Evolutionary conservation across 2,888 invertebrate species (phyloP).

Genomic region (Volucella bombylans): DNA sequence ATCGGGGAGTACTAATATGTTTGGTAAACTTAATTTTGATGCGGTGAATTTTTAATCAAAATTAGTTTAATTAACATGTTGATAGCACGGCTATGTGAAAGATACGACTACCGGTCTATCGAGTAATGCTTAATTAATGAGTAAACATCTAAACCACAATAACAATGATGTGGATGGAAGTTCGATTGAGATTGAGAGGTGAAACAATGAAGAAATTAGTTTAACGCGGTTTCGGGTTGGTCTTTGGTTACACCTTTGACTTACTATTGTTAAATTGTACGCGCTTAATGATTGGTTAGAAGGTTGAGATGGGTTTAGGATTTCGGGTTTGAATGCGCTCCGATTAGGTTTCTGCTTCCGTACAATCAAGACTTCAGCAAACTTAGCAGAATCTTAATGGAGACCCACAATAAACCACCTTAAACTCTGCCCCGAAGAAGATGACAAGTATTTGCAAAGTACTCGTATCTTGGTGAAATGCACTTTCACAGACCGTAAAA

Average conservation of each 20-base stretch:
- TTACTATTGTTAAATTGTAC: neutral
- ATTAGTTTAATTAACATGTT: conserved; percentile 71
- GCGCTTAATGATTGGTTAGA: neutral
- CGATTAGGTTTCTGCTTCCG: too few relatives aligned
- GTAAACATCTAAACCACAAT: neutral
- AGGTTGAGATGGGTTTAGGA: neutral
- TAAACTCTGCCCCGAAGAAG: too few relatives aligned
- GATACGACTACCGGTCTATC: conserved; percentile 40
- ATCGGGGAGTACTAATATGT: conserved; percentile 44
- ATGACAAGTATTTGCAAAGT: too few relatives aligned
- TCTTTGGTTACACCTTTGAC: neutral
- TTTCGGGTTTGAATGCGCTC: too few relatives aligned
- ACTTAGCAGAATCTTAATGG: too few relatives aligned
- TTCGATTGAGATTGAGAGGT: conserved; percentile 12
- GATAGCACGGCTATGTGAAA: conserved; percentile 10
- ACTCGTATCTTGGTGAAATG: too few relatives aligned
- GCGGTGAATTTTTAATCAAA: conserved; percentile 62
- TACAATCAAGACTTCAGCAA: too few relatives aligned
- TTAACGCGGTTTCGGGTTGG: conserved; percentile 12
- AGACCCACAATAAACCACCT: too few relatives aligned
- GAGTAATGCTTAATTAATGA: conserved; percentile 34
- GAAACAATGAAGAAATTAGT: conserved; percentile 1
- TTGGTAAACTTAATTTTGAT: conserved; percentile 37
- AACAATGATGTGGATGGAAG: neutral
- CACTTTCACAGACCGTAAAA: too few relatives aligned